Conservation (phyloP, 2,113 vertebrate species). For the Lasiurus borealis region DNA sequence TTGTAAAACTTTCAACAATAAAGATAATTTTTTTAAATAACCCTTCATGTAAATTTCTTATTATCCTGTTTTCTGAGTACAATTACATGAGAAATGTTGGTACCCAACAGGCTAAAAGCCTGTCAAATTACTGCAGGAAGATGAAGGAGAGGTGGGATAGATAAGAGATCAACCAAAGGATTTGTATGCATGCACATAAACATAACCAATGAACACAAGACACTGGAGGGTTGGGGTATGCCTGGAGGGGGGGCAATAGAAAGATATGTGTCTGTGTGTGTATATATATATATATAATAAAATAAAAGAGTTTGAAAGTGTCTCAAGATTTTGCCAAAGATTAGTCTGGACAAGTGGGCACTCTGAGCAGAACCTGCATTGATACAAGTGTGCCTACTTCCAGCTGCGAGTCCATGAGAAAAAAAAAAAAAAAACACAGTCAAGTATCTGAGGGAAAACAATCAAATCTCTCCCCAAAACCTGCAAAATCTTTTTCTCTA, state of each 20-base stretch:
- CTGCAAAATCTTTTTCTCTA: not conserved
- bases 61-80: not conserved
- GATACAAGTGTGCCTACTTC: not conserved
- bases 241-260: too few relatives aligned
- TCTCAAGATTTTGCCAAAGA: not conserved
- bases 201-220: too few relatives aligned
- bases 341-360: not conserved
- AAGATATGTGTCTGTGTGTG: too few relatives aligned
- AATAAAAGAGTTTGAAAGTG: not conserved
- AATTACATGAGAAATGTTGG: not conserved
- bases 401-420: not conserved
- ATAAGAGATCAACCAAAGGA: too few relatives aligned
- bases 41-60: not conserved
- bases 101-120: not conserved
- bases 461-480: not conserved
- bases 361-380: not conserved
- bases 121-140: too few relatives aligned
- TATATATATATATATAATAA: too few relatives aligned
- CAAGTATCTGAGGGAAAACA: not conserved
- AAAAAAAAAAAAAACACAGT: not conserved
- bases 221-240: too few relatives aligned
- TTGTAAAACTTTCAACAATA: too few relatives aligned
- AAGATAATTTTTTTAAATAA: not conserved
- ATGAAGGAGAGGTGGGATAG: too few relatives aligned
- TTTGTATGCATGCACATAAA: too few relatives aligned